These are phyloP conservation scores for Thermophis baileyi DNA, from an alignment of 2,113 vertebrate genomes.

Conservation along the genomic window DNA sequence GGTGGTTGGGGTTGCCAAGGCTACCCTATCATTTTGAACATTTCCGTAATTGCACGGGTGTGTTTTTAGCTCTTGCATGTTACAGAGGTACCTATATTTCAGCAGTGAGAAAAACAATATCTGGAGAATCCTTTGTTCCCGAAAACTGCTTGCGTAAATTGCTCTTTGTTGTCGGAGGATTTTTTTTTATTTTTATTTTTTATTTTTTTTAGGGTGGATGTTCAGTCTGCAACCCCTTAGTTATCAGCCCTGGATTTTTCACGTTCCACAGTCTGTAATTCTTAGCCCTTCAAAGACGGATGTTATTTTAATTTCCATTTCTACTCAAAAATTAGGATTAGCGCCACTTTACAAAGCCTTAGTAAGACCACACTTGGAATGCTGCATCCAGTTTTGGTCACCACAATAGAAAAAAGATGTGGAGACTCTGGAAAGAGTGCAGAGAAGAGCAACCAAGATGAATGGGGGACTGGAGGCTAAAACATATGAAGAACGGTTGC, in stretches of 20 bases:
- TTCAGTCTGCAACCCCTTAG: conserved; percentile 9
- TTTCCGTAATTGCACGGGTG: conserved; percentile 27
- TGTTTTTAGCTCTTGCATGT: conserved; percentile 33
- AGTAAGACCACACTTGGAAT: background rate
- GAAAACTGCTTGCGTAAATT: background rate
- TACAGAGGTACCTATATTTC: background rate
- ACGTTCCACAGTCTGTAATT: background rate
- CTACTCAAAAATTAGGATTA: background rate
- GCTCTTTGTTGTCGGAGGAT: background rate
- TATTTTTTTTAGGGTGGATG: background rate
- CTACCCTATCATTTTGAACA: conserved; percentile 40
- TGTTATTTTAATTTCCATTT: conserved; percentile 5
- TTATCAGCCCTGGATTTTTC: background rate
- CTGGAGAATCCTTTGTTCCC: background rate
- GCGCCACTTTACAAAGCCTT: background rate
- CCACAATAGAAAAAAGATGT: background rate
- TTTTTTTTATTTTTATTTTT: too few relatives aligned
- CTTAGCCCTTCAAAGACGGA: conserved; percentile 4
- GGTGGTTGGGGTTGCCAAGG: conserved; percentile 44
- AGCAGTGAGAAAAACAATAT: background rate
- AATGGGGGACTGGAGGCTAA: background rate
- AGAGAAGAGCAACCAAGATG: background rate
- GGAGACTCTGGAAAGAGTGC: background rate
- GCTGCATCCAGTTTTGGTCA: background rate
- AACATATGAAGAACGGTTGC: too few relatives aligned